Evolutionary conservation across 2,797 vertebrate genomes (phyloP).

Genomic region (Crenichthys baileyi): DNA sequence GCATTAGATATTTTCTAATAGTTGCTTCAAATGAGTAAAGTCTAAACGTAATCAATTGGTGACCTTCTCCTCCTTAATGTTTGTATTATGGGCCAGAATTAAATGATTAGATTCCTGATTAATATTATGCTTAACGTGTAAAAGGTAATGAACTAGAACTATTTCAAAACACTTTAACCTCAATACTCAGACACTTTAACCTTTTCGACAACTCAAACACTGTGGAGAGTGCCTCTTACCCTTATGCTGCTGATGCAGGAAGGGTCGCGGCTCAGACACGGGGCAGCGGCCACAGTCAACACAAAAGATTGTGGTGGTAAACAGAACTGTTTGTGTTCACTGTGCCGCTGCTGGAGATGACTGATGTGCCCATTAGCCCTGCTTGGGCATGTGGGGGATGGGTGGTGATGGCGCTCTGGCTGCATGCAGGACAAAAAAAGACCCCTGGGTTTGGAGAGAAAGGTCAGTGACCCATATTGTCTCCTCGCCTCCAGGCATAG

Average conservation of each 20-base stretch:
- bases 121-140: conserved; percentile 14
- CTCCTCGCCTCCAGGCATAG: conserved; percentile 56
- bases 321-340: conserved; percentile 77
- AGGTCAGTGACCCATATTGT: conserved; percentile 78
- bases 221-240: conserved; percentile 29
- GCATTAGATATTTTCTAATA: conserved; percentile 23
- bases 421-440: conserved; percentile 64
- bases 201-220: conserved; percentile 22
- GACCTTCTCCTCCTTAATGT: conserved; percentile 24
- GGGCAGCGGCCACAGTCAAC: conserved; percentile 70
- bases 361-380: conserved; percentile 76
- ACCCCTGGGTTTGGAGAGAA: conserved; percentile 64
- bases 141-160: conserved; percentile 47
- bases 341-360: conserved; percentile 70
- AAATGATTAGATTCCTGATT: conserved; percentile 27
- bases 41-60: conserved; percentile 11
- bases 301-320: conserved; percentile 74
- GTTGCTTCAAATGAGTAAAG: conserved; percentile 1
- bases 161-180: conserved; percentile 50
- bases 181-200: conserved; percentile 41
- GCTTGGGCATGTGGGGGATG: conserved; percentile 52
- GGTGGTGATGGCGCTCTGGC: conserved; percentile 28
- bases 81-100: conserved; percentile 16
- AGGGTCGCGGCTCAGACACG: conserved; percentile 53
- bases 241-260: conserved; percentile 51